These are phyloP conservation scores for Falcunculus frontatus DNA, from an alignment of 2,113 vertebrate species.

Conservation along the genomic window DNA sequence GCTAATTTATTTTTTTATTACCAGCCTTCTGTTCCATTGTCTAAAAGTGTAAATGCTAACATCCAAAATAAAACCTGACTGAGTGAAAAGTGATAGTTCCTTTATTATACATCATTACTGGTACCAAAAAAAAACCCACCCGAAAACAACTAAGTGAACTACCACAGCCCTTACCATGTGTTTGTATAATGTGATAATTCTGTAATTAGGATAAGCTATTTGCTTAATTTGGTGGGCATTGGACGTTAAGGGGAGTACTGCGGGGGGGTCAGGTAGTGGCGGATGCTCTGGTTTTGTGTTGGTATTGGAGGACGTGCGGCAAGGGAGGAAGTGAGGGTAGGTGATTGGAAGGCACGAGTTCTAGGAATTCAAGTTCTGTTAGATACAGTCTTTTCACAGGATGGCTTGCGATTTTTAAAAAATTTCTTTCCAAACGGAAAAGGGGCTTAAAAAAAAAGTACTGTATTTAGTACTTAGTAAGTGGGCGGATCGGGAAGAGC, in stretches of 20 bases:
- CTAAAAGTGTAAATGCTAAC: not conserved
- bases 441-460: not conserved
- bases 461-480: not conserved
- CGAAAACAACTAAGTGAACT: not conserved
- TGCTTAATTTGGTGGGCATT: not conserved
- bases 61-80: not conserved
- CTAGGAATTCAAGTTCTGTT: not conserved
- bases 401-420: not conserved
- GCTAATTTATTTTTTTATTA: slow-evolving; percentile 5
- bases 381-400: not conserved
- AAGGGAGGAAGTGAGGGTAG: not conserved
- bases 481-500: too few relatives aligned
- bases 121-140: accelerated
- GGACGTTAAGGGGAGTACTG: not conserved
- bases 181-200: not conserved
- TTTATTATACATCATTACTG: not conserved
- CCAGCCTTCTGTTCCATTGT: slow-evolving; percentile 34
- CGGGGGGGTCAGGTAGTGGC: not conserved
- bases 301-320: accelerated
- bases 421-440: not conserved
- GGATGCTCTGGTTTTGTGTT: not conserved
- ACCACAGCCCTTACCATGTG: accelerated
- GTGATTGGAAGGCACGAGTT: not conserved
- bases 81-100: not conserved
- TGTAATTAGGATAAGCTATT: not conserved